Percentiles rank a stretch among this genome's conserved stretches.
Conservation (phyloP, 2,888 invertebrate species). For the Mythimna lalbum region DNA sequence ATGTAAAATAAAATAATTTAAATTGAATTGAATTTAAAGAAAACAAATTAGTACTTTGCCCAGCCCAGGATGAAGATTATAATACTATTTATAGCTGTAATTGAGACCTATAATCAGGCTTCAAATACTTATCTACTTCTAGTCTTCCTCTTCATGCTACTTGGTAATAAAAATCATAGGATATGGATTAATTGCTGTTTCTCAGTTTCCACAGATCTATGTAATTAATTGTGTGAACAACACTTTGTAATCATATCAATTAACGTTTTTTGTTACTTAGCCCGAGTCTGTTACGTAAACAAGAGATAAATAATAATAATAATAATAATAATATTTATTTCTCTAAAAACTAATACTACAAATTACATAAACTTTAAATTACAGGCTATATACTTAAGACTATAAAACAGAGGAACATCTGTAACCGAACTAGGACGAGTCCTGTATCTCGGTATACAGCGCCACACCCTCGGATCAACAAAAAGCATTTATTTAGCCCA, state of each 20-base stretch:
- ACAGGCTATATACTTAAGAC: too few species aligned
- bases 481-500: too few species aligned
- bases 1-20: too few species aligned
- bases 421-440: too few species aligned
- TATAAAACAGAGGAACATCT: too few species aligned
- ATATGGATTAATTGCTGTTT: conserved; percentile 12
- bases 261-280: conserved; percentile 35
- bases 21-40: too few species aligned
- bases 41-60: not conserved
- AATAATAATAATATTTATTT: too few species aligned
- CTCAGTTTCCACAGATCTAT: conserved; percentile 20
- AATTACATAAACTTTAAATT: too few species aligned
- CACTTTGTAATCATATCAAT: conserved; percentile 29
- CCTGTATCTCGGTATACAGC: too few species aligned
- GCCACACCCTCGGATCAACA: too few species aligned
- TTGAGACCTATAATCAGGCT: not conserved
- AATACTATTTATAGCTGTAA: not conserved
- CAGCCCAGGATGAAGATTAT: not conserved
- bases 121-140: not conserved
- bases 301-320: too few species aligned
- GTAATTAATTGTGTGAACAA: conserved; percentile 33
- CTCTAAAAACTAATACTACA: too few species aligned
- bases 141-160: not conserved
- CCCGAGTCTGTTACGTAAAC: conserved; percentile 27
- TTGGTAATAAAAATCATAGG: not conserved